These are phyloP conservation scores for Apodemia hepburni DNA, from an alignment of 2,888 invertebrate genomes.

Conservation along the genomic window DNA sequence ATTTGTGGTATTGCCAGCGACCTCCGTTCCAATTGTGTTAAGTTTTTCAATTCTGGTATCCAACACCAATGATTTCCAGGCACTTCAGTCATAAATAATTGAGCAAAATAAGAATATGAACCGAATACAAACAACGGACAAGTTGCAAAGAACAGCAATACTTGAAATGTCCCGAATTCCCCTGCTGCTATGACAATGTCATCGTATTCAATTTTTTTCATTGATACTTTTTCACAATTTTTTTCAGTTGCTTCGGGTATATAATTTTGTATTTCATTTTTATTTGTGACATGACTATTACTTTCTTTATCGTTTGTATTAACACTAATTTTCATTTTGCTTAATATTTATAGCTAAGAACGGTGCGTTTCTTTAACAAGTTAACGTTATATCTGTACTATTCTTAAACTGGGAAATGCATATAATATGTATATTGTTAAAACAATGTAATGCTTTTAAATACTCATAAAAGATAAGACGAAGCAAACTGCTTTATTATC, in stretches of 20 bases:
- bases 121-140: slow-evolving; percentile 54
- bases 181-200: slow-evolving; percentile 50
- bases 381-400: background rate
- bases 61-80: slow-evolving; percentile 58
- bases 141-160: slow-evolving; percentile 45
- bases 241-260: no score
- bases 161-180: slow-evolving; percentile 53
- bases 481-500: background rate
- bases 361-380: background rate
- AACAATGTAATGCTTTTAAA: background rate
- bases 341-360: background rate
- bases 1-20: slow-evolving; percentile 49
- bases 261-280: no score
- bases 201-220: slow-evolving; percentile 44
- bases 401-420: background rate
- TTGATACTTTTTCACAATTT: background rate
- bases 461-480: background rate
- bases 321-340: no score
- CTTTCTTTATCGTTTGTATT: no score
- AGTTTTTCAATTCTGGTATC: slow-evolving; percentile 52
- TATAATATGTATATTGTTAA: background rate
- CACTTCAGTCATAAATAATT: slow-evolving; percentile 54
- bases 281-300: no score
- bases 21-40: slow-evolving; percentile 47
- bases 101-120: slow-evolving; percentile 49